A percentile compares a stretch with the other conserved stretches of the same genome.
Evolutionary conservation across 2,797 vertebrate species (phyloP).

Genomic region (Scarus forsteni): DNA sequence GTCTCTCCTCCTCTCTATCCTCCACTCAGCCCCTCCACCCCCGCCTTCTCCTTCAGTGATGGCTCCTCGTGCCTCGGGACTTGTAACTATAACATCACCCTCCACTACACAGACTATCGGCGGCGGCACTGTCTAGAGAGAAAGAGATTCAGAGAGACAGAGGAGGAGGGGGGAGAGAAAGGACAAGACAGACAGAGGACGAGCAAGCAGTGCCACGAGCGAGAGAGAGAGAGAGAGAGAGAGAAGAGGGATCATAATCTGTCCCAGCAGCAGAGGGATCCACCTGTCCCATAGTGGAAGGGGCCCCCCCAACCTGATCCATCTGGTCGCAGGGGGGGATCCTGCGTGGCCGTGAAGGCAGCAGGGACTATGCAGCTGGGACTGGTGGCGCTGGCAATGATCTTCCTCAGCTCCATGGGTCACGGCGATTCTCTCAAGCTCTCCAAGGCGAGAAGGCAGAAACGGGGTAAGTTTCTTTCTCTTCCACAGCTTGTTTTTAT

Average conservation of each 20-base stretch:
- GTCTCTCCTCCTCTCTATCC: conserved; percentile 57
- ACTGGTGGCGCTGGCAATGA: conserved; percentile 90
- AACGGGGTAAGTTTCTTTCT: conserved; percentile 91
- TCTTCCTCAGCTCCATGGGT: conserved; percentile 95
- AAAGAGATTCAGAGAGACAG: conserved; percentile 49
- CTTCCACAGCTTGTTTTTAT: conserved; percentile 42
- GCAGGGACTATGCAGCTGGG: conserved; percentile 98
- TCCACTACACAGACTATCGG: conserved; percentile 58
- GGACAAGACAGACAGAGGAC: conserved; percentile 41
- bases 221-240: conserved; percentile 43
- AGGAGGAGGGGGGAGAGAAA: conserved; percentile 19
- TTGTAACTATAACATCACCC: conserved; percentile 80
- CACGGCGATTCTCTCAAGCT: conserved; percentile 86
- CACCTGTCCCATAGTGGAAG: conserved; percentile 77
- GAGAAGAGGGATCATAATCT: conserved; percentile 62
- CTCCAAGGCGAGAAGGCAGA: conserved; percentile 92
- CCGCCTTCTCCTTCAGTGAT: conserved; percentile 66
- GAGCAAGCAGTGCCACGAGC: conserved; percentile 22
- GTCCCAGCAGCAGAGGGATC: conserved; percentile 74
- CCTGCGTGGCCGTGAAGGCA: conserved; percentile 87
- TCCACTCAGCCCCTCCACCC: conserved; percentile 28
- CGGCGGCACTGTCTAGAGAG: conserved; percentile 68
- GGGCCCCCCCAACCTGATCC: conserved; percentile 76
- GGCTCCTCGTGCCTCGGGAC: conserved; percentile 81
- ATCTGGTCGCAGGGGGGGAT: conserved; percentile 85